Percentiles rank a stretch among this genome's conserved stretches.
These are phyloP conservation scores for Anthrax anthrax DNA, from an alignment of 2,888 invertebrate genomes.

Conservation along the genomic window DNA sequence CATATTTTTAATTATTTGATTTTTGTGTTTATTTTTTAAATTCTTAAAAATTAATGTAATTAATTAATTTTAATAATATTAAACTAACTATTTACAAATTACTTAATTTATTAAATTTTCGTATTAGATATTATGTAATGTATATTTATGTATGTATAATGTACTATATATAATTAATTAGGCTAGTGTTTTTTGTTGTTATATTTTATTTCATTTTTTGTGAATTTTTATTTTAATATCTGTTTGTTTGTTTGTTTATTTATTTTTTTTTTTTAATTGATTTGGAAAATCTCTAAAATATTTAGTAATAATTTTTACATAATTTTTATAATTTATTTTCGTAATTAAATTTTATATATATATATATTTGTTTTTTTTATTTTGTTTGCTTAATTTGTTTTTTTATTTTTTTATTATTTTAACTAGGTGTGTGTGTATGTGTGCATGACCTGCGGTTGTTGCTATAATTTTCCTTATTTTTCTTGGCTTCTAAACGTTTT, in stretches of 20 bases:
- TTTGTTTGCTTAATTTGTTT: too few relatives aligned
- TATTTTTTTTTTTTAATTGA: too few relatives aligned
- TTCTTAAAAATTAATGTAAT: background rate
- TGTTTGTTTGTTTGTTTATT: too few relatives aligned
- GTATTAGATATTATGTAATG: background rate
- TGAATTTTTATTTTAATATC: too few relatives aligned
- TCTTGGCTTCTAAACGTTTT: background rate
- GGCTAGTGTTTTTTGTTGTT: constrained; percentile 1
- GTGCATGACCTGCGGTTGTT: background rate
- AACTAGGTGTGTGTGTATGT: background rate
- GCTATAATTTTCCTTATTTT: background rate
- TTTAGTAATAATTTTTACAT: too few relatives aligned
- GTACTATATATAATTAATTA: constrained; percentile 1
- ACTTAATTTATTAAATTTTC: background rate
- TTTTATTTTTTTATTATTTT: background rate
- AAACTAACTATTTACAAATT: constrained; percentile 4
- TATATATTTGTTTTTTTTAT: too few relatives aligned
- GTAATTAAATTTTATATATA: too few relatives aligned
- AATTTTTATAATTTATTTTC: too few relatives aligned
- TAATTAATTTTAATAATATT: background rate
- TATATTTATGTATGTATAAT: too few relatives aligned
- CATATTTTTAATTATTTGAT: too few relatives aligned
- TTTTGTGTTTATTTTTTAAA: background rate
- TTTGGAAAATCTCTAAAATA: too few relatives aligned
- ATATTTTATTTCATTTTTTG: too few relatives aligned